Conservation (phyloP, 1,140 invertebrate genomes). For the Magallana ariakensis region DNA sequence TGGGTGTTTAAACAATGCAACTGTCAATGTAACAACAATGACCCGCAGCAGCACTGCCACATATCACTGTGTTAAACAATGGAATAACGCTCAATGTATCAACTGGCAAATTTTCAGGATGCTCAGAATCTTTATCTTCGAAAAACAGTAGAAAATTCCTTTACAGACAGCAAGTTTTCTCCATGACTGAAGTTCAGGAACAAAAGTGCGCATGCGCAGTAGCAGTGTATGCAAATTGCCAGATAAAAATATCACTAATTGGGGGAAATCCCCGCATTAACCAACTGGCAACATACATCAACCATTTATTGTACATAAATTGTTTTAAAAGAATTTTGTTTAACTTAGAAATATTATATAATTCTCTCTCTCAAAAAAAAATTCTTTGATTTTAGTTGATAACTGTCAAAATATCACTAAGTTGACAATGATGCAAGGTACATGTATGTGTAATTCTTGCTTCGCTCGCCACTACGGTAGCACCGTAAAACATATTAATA, state of each 20-base stretch:
- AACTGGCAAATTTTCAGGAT: neutral
- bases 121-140: neutral
- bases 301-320: neutral
- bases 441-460: no score
- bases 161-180: neutral
- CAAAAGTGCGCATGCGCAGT: conserved; percentile 1
- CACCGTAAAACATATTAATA: no score
- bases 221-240: neutral
- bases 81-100: neutral
- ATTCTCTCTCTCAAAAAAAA: no score
- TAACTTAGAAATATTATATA: no score
- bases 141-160: neutral
- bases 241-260: neutral
- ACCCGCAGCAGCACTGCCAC: neutral
- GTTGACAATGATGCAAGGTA: no score
- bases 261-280: neutral
- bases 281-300: neutral
- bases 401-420: no score
- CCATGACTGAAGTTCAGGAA: neutral
- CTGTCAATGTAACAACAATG: neutral
- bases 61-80: neutral
- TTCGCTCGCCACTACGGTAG: no score
- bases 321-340: no score
- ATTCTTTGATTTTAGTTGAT: no score
- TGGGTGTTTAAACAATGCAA: neutral